Base-by-base conservation (phyloP, 2,113 vertebrate species). In the Phaethon lepturus region DNA sequence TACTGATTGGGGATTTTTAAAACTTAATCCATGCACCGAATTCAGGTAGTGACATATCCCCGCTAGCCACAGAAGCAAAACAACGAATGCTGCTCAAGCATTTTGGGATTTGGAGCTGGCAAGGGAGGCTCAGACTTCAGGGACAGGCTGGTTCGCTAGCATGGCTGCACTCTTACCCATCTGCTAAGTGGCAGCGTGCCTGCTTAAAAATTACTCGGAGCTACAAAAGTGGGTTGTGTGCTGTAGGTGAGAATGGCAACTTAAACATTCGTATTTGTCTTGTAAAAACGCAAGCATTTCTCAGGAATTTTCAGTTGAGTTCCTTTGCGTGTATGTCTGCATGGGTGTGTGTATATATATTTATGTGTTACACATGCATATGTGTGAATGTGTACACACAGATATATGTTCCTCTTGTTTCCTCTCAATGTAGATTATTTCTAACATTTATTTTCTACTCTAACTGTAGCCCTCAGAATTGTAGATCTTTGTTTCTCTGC, bases 171-270 rank as follows among this genome's bases (percentile, higher is more conserved):
- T 71, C 73, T 35, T 56, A 11, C 33, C 81, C 92, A 69, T 86
- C 90, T 93, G 93, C 60, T 80, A 11, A 45, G 72, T 74, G 95
- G 92, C 94, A 80, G 28, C 2, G 25, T 93, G 86, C 92, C 92
- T 49, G 45, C 75, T 80, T 67, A n/a, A 49, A 90, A 83, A 77
- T 38, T 20, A 15, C 84, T 42, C 17, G 17, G 31, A 0, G 0
- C 62, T 75, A 25, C 53, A 53, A 3, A 86, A 83, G 20, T 10
- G 33, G 38, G 12, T 47, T 53, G 40, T 67, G 79, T 4, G 0
- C 64, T 13, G 20, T 11, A 69, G 47, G 75, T 80, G 75, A 69
- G 93, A 88, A 63, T 35, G 42, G 42, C 75, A 88, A 14, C 62
- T 67, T 55, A 47, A 83, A 49, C 23, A 10, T 53, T 88, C 12